These are phyloP conservation scores for Apodemus speciosus DNA, from an alignment of 2,113 vertebrate species.

Conservation along the genomic window DNA sequence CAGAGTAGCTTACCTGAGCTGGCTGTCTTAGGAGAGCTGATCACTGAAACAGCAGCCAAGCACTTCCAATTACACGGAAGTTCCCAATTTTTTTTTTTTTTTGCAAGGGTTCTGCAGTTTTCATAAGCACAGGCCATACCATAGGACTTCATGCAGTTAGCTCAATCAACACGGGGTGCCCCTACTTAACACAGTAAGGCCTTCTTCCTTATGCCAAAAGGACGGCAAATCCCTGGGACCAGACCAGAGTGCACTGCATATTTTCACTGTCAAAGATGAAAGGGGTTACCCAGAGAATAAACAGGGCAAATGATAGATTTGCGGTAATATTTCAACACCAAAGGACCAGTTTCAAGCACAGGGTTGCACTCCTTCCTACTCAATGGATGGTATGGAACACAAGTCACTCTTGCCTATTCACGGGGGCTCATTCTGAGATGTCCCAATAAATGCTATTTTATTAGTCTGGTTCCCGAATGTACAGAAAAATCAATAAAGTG, in stretches of 20 bases:
- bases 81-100: neutral
- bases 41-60: neutral
- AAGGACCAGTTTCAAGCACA: neutral
- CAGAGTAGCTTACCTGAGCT: neutral
- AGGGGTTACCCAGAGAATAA: constrained; percentile 2
- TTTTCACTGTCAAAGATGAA: constrained; percentile 38
- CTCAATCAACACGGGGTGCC: neutral
- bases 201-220: neutral
- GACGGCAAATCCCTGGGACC: neutral
- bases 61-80: neutral
- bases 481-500: constrained; percentile 53
- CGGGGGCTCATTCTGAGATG: neutral
- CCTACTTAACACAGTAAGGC: neutral
- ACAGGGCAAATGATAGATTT: neutral
- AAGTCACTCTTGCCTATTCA: neutral
- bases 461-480: neutral
- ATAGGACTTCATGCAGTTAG: neutral
- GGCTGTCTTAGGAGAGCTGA: neutral
- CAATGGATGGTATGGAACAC: neutral
- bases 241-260: neutral
- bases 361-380: neutral
- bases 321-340: neutral
- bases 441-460: neutral
- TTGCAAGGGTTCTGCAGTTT: neutral
- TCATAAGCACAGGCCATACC: neutral